A percentile compares a stretch with the other conserved stretches of the same genome.
These are phyloP conservation scores for Trachelus iudaicus DNA, from an alignment of 2,888 invertebrate genomes.

Conservation along the genomic window DNA sequence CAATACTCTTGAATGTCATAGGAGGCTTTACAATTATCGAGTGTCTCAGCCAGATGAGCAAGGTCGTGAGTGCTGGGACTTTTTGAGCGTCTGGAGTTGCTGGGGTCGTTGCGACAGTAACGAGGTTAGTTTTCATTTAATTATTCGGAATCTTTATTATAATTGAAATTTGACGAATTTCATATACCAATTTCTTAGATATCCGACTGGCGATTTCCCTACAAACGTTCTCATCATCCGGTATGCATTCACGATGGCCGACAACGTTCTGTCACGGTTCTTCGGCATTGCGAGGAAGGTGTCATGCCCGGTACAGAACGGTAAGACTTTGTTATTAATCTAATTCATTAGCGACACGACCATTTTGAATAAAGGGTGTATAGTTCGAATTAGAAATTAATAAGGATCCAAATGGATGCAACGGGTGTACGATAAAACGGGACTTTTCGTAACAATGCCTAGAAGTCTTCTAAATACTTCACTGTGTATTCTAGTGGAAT, in stretches of 20 bases:
- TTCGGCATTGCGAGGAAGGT: slow-evolving; percentile 81
- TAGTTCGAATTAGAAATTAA: neutral
- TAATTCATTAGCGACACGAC: neutral
- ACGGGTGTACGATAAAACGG: neutral
- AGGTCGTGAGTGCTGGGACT: slow-evolving; percentile 81
- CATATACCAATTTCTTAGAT: slow-evolving; percentile 68
- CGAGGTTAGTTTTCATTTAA: slow-evolving; percentile 70
- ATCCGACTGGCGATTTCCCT: slow-evolving; percentile 90
- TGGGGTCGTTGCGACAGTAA: slow-evolving; percentile 87
- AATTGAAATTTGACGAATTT: neutral
- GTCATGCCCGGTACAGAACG: slow-evolving; percentile 76
- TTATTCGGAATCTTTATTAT: neutral
- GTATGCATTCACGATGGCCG: slow-evolving; percentile 85
- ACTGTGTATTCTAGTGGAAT: neutral
- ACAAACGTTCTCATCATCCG: slow-evolving; percentile 85
- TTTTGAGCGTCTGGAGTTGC: slow-evolving; percentile 80
- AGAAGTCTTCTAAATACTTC: neutral
- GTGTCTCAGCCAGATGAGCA: slow-evolving; percentile 74
- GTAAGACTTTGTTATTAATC: neutral
- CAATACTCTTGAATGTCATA: slow-evolving; percentile 74
- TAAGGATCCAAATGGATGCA: neutral
- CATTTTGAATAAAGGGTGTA: neutral
- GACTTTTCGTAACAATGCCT: neutral
- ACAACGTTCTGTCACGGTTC: slow-evolving; percentile 72
- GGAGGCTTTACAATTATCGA: slow-evolving; percentile 74